Conservation (phyloP, 2,797 vertebrate genomes). For the Micromesistius poutassou region DNA sequence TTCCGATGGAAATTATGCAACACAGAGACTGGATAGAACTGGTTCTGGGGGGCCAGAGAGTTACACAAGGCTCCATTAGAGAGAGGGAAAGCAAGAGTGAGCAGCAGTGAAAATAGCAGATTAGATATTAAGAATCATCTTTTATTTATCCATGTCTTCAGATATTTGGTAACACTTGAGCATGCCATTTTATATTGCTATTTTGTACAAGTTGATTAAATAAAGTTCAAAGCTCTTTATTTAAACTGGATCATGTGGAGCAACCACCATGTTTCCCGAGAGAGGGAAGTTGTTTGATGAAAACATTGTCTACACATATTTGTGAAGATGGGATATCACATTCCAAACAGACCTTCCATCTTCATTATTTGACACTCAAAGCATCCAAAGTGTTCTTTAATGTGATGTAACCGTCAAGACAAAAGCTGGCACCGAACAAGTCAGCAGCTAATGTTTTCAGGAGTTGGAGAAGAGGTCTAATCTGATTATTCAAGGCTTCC, state of each 20-base stretch:
- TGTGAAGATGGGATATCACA: neutral
- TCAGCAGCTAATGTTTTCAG: neutral
- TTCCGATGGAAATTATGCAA: neutral
- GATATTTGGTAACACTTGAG: neutral
- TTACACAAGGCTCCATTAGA: slow-evolving; percentile 57
- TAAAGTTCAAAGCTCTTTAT: neutral
- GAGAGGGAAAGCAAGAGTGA: slow-evolving; percentile 15
- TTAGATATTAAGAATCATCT: slow-evolving; percentile 11
- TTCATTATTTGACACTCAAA: neutral
- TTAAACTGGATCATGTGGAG: neutral
- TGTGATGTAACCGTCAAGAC: neutral
- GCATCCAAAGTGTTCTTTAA: neutral
- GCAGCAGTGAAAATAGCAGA: neutral
- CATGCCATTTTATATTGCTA: neutral
- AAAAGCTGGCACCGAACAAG: neutral
- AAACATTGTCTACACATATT: neutral
- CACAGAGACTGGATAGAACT: slow-evolving; percentile 65
- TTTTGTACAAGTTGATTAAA: neutral
- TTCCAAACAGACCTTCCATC: neutral
- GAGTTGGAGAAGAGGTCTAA: neutral
- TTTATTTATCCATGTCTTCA: neutral
- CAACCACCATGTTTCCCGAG: too few relatives aligned
- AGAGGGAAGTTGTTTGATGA: neutral
- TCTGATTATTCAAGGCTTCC: neutral
- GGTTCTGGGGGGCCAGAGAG: slow-evolving; percentile 50